Evolutionary conservation across 2,113 vertebrate species (phyloP).

Genomic region (Kobus ellipsiprymnus): DNA sequence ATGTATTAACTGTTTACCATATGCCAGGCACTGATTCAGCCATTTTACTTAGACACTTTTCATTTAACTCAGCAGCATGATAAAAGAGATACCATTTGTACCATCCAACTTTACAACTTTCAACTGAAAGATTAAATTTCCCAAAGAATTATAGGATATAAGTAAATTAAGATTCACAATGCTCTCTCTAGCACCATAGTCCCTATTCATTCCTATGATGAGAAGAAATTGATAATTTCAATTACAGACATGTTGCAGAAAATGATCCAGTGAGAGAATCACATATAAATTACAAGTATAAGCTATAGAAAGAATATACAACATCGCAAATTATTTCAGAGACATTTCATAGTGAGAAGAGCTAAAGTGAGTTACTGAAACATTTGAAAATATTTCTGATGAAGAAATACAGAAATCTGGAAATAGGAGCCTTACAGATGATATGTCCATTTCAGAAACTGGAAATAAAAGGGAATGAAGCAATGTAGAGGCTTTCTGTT

Average conservation of each 20-base stretch:
- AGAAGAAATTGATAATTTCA: background rate
- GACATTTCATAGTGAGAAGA: background rate
- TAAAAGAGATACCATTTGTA: background rate
- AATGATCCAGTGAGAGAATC: background rate
- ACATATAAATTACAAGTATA: background rate
- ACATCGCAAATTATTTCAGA: background rate
- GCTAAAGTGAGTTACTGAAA: background rate
- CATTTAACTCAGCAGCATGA: background rate
- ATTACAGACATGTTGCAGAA: background rate
- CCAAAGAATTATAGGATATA: background rate
- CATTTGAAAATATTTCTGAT: background rate
- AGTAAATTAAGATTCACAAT: no score
- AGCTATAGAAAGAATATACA: background rate
- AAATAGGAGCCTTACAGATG: no score
- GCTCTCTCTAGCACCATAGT: accelerated
- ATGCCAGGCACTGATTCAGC: background rate
- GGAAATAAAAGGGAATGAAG: background rate
- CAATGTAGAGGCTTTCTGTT: background rate
- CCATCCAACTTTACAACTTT: background rate
- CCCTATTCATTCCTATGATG: background rate
- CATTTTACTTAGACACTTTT: background rate
- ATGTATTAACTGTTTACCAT: background rate
- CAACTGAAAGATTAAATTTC: background rate
- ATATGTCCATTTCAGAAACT: background rate
- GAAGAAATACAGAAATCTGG: background rate